A percentile compares a stretch with the other conserved stretches of the same genome.
phyloP scores from a whole-genome alignment of 2,797 vertebrate genomes.

The Pseudochromis fuscus region DNA sequence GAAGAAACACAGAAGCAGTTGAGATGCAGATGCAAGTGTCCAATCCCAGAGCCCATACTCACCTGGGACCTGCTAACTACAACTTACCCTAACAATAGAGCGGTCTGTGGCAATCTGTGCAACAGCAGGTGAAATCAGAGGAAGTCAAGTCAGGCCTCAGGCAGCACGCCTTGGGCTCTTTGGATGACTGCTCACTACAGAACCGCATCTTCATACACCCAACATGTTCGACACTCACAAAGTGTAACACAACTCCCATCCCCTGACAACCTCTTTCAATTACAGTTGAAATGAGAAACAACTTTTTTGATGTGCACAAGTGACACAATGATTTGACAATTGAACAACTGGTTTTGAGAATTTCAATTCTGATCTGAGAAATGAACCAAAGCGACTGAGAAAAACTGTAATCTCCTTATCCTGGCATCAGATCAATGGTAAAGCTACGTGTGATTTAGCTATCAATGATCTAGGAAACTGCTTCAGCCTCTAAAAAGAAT shows the following conservation, averaged over 20 bases:
- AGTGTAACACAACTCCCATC: neutral
- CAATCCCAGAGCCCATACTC: constrained; percentile 75
- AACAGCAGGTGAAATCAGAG: constrained; percentile 82
- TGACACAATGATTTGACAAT: too few species aligned
- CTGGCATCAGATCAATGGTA: too few species aligned
- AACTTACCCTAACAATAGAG: constrained; percentile 88
- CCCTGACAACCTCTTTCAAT: constrained; percentile 1
- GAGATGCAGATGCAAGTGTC: constrained; percentile 74
- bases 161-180: constrained; percentile 50
- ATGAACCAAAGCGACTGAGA: too few species aligned
- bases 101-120: constrained; percentile 86
- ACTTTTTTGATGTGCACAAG: too few species aligned
- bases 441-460: constrained; percentile 2
- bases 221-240: constrained; percentile 26
- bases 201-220: constrained; percentile 36
- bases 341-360: constrained; percentile 13
- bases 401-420: too few species aligned
- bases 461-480: constrained; percentile 2
- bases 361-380: too few species aligned
- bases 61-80: constrained; percentile 80
- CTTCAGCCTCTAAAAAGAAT: neutral
- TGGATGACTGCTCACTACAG: constrained; percentile 45
- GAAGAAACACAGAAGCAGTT: constrained; percentile 77
- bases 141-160: constrained; percentile 74
- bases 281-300: too few species aligned